Base-by-base conservation (phyloP, 1,140 invertebrate species). In the Cardiocondyla obscurior region DNA sequence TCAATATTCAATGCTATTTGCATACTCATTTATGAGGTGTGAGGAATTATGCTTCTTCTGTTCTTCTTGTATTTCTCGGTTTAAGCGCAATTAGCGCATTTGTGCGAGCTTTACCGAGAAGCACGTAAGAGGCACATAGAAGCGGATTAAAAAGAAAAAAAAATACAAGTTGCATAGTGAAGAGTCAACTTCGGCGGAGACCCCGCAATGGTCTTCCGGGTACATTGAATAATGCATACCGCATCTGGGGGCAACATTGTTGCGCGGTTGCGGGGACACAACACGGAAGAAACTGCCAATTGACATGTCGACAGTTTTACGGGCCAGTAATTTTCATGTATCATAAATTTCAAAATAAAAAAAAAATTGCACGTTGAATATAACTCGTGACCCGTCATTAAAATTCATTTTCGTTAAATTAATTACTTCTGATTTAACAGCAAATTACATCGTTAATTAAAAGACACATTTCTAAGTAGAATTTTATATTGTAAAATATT, bases 151-250 rank as follows among this genome's bases (percentile, higher is more conserved):
- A n/a, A 49, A 36, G 55, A 60, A 81, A 81, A 73, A n/a, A 49
- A 36, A 62, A 60, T 79, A 72, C 42, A 39, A 62, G 57, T 57
- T 25, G 25, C 22, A 14, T 25, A n/a, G 58, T 22, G 39, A 67
- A 81, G 46, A 57, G 55, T 51, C 74, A 16, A 19, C 42, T 51
- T 69, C 84, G 58, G 81, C 58, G n/a, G 60, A 28, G 64, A 55
- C 53, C 49, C 42, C 36, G 64, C 49, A 51, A 67, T 82, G 70
- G 73, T 72, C 86, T 86, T 89, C 88, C 85, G 84, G 85, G 65
- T 84, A 84, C 81, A 83, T 89, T 90, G 88, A 90, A 89, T 90
- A 88, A 90, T 89, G 85, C 89, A 90, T 90, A 70, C 67, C 83
- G 44, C 86, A 82, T 55, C 58, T 53, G 69, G 64, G 57, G 62